Base-by-base conservation (phyloP, 2,888 invertebrate genomes). In the Elgonia sp. region DNA sequence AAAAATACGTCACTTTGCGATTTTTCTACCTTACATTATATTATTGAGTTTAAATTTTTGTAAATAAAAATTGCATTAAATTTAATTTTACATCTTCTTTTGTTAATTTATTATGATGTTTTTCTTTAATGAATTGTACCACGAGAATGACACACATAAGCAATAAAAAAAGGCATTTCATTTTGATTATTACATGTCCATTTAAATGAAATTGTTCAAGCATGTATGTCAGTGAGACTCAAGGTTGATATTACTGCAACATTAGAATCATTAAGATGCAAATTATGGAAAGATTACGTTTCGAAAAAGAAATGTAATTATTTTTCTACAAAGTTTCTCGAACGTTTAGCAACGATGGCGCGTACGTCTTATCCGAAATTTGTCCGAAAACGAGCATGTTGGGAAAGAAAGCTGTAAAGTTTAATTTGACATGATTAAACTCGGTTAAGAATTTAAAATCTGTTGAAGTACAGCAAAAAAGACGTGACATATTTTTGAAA, bases 211-310 rank as follows among this genome's bases (percentile, higher is more conserved):
- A 81, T 81, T 81, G 80, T 80, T 62, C 70, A 80, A 50, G 80
- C 80, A 62, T 70, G 60, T 70, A 53, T 70, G 80, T 80, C 70
- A 80, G 70, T 50, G 29, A 55, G 62, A 42, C 42, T 62, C 80
- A 80, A 80, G 80, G 80, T 70, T 80, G 70, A 70, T 80, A 80
- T 80, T 80, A 80, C 80, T 55, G 60, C 80, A 70, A 50, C 62
- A 70, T 62, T 39, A 53, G 50, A 80, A 70, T 62, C 70, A 60
- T 62, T 62, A 62, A 67, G 69, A 79, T 79, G 70, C 70, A 80
- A 80, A 80, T 70, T 70, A 62, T 42, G 70, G 70, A 50, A 62
- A 70, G 62, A 70, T 80, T 80, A 80, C 70, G 53, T 21, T 67
- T 80, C 53, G 69, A 21, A 60, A 62, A 70, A 42, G 60, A 70